Conservation (phyloP, 2,113 vertebrate species). For the Synchiropus splendidus region DNA sequence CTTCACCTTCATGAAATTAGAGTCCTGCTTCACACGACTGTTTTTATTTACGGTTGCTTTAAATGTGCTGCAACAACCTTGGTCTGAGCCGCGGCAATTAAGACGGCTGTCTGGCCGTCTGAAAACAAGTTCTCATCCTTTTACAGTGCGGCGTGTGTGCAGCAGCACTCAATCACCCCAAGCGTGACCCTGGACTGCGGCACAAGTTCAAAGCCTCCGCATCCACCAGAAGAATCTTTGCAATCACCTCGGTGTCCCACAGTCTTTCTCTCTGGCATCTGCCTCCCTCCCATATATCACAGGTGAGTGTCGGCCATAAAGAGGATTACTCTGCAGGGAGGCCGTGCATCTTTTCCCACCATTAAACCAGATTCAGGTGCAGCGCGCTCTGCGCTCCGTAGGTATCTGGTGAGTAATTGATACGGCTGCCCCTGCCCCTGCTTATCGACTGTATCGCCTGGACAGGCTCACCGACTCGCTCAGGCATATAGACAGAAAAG, state of each 20-base stretch:
- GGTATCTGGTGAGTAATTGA: slow-evolving; percentile 55
- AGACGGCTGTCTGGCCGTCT: slow-evolving; percentile 19
- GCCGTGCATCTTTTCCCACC: slow-evolving; percentile 57
- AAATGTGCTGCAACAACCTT: slow-evolving; percentile 5
- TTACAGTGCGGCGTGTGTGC: slow-evolving; percentile 26
- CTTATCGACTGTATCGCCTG: slow-evolving; percentile 43
- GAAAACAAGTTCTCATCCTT: slow-evolving; percentile 38
- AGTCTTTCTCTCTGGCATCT: slow-evolving; percentile 51
- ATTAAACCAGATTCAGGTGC: slow-evolving; percentile 66
- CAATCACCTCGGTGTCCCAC: slow-evolving; percentile 40
- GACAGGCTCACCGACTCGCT: slow-evolving; percentile 22
- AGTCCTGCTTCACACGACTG: neutral
- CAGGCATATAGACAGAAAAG: slow-evolving; percentile 16
- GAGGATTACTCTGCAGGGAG: slow-evolving; percentile 43
- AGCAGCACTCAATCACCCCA: slow-evolving; percentile 42
- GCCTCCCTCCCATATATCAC: slow-evolving; percentile 56
- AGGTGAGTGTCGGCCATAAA: slow-evolving; percentile 54
- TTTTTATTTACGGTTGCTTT: neutral
- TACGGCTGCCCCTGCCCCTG: slow-evolving; percentile 39
- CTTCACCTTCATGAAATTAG: too few relatives aligned
- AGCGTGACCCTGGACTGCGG: slow-evolving; percentile 45
- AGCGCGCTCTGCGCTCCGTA: slow-evolving; percentile 41
- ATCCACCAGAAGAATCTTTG: slow-evolving; percentile 38
- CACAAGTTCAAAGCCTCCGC: slow-evolving; percentile 47
- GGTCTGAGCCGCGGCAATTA: slow-evolving; percentile 12